Conservation (phyloP, 1,140 invertebrate species). For the Pomphorhynchus laevis region DNA sequence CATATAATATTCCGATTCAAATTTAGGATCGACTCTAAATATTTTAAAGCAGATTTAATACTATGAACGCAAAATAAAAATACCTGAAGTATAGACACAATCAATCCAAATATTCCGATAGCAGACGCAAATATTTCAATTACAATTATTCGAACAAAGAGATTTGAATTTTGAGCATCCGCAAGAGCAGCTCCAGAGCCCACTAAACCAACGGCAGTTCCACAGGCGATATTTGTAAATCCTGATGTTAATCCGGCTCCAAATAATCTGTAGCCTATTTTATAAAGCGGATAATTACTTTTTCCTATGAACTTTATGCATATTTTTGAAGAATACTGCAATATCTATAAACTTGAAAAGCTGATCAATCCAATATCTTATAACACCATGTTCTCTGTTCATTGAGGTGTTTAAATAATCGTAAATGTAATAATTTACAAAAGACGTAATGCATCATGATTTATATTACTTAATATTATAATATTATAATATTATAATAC, state of each 20-base stretch:
- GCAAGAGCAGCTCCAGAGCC: slow-evolving; percentile 66
- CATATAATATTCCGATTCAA: too few species aligned
- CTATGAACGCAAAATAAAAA: slow-evolving; percentile 7
- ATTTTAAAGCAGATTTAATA: neutral
- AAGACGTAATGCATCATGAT: too few species aligned
- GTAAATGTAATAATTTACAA: too few species aligned
- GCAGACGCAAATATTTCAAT: slow-evolving; percentile 90
- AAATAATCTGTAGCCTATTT: slow-evolving; percentile 58
- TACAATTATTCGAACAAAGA: slow-evolving; percentile 86
- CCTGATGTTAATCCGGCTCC: slow-evolving; percentile 69
- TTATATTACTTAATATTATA: too few species aligned
- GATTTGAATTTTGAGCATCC: slow-evolving; percentile 58
- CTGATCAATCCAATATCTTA: too few species aligned
- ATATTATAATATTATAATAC: too few species aligned
- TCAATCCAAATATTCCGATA: slow-evolving; percentile 84
- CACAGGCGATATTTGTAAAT: slow-evolving; percentile 64
- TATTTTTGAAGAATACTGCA: too few species aligned
- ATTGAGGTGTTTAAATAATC: too few species aligned
- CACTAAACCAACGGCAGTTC: slow-evolving; percentile 67
- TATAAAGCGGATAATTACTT: neutral
- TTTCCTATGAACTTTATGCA: too few species aligned
- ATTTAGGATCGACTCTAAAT: too few species aligned
- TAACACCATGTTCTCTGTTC: too few species aligned
- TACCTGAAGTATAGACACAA: slow-evolving; percentile 67
- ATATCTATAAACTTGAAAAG: too few species aligned